Conservation (phyloP, 1,140 invertebrate genomes). For the Drosophila elegans region DNA sequence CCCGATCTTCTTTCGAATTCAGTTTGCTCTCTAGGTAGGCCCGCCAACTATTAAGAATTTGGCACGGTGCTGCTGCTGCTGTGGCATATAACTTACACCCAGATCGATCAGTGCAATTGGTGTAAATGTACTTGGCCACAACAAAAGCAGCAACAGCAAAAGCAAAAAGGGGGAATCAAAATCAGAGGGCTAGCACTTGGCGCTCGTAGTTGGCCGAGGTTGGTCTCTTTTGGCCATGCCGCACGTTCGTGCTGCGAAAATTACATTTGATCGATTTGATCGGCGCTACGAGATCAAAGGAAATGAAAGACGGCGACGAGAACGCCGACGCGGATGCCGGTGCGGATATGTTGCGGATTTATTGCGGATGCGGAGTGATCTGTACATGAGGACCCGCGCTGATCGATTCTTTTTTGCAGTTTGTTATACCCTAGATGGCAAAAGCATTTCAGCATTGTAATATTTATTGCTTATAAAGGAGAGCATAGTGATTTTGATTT, state of each 20-base stretch:
- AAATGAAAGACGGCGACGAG: slow-evolving; percentile 70
- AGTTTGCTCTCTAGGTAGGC: slow-evolving; percentile 58
- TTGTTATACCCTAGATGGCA: slow-evolving; percentile 9
- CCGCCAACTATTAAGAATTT: slow-evolving; percentile 83
- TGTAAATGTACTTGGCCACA: slow-evolving; percentile 80
- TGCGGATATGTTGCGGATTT: slow-evolving; percentile 39
- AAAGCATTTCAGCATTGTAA: slow-evolving; percentile 31
- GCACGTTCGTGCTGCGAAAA: slow-evolving; percentile 84
- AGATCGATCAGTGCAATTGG: slow-evolving; percentile 84
- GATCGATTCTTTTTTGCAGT: slow-evolving; percentile 27
- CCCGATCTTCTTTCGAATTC: slow-evolving; percentile 11
- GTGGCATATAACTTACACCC: slow-evolving; percentile 82
- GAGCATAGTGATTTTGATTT: background rate
- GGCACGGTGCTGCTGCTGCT: slow-evolving; percentile 66
- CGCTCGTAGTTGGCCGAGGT: slow-evolving; percentile 48
- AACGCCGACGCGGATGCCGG: slow-evolving; percentile 48
- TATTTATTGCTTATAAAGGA: slow-evolving; percentile 26
- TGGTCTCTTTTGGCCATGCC: slow-evolving; percentile 57
- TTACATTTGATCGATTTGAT: slow-evolving; percentile 85
- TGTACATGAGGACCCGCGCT: slow-evolving; percentile 41
- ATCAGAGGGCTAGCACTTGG: slow-evolving; percentile 64
- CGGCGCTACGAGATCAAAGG: slow-evolving; percentile 84
- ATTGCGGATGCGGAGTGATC: slow-evolving; percentile 31
- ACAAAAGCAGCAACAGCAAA: slow-evolving; percentile 2
- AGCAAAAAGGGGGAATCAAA: background rate